These are phyloP conservation scores for Ovibos moschatus DNA, from an alignment of 2,113 vertebrate species.

Conservation along the genomic window DNA sequence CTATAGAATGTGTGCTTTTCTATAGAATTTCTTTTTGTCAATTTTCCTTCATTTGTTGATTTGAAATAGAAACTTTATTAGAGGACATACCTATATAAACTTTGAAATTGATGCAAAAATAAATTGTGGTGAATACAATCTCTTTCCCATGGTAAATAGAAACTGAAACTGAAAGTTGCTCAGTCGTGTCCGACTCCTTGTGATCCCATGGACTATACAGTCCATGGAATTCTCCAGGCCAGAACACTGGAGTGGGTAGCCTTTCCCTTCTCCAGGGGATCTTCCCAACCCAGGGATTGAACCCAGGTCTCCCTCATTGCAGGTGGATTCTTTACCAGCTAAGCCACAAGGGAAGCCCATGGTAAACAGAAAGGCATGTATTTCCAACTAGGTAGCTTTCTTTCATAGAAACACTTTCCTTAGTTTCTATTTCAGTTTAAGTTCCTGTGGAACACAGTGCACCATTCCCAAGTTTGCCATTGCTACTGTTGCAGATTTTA, in stretches of 20 bases:
- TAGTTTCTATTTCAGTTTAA: neutral
- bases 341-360: neutral
- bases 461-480: neutral
- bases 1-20: neutral
- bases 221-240: neutral
- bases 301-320: neutral
- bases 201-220: neutral
- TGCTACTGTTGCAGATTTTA: neutral
- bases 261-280: neutral
- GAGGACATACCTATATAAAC: neutral
- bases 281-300: neutral
- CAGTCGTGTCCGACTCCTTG: neutral
- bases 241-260: neutral
- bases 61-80: constrained; percentile 26
- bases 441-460: neutral
- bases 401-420: neutral
- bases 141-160: neutral
- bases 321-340: neutral
- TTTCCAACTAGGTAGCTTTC: neutral
- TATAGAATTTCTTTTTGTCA: neutral
- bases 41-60: neutral
- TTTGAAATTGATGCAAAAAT: constrained; percentile 28
- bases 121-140: neutral
- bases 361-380: neutral
- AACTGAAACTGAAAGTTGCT: neutral